A percentile compares a stretch with the other conserved stretches of the same genome.
These are phyloP conservation scores for Bombus consobrinus DNA, from an alignment of 1,140 invertebrate species.

Conservation along the genomic window DNA sequence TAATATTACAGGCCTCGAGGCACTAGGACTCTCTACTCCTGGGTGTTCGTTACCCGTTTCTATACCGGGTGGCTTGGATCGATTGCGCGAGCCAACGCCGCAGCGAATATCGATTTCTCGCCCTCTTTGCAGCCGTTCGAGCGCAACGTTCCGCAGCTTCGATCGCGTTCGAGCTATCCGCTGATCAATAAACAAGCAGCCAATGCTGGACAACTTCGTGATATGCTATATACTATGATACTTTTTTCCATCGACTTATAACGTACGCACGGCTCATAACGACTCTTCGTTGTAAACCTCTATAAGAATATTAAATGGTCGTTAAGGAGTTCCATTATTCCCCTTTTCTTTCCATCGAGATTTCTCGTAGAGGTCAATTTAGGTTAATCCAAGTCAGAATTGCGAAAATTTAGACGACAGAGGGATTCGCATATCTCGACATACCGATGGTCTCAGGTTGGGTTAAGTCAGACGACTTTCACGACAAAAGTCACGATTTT, in stretches of 20 bases:
- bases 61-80: conserved; percentile 70
- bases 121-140: background rate
- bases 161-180: conserved; percentile 30
- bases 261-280: too few relatives aligned
- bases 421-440: too few relatives aligned
- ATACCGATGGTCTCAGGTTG: background rate
- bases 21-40: conserved; percentile 71
- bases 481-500: conserved; percentile 17
- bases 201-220: background rate
- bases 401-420: conserved; percentile 15
- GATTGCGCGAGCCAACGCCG: conserved; percentile 9
- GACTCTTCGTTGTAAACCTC: too few relatives aligned
- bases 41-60: conserved; percentile 70
- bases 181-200: conserved; percentile 38
- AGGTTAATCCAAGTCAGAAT: background rate
- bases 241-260: too few relatives aligned
- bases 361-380: background rate
- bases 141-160: conserved; percentile 7
- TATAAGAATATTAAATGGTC: background rate
- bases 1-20: conserved; percentile 75
- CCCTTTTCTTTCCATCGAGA: background rate
- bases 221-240: too few relatives aligned
- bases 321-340: background rate
- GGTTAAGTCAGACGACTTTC: background rate
- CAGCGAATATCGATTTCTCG: conserved; percentile 35